Base-by-base conservation (phyloP, 2,888 invertebrate genomes). In the Ormyrus rosae region DNA sequence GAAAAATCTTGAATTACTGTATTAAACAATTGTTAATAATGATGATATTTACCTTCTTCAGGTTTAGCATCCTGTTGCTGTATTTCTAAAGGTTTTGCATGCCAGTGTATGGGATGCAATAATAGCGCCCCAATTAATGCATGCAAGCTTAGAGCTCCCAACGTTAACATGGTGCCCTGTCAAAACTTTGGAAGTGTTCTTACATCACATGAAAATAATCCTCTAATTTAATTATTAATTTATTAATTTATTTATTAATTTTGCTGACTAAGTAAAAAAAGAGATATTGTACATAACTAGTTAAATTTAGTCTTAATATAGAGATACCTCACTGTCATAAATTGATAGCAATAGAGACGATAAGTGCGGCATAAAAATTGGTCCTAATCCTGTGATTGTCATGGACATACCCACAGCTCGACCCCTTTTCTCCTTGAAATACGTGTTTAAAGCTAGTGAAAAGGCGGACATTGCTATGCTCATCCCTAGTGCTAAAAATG, bases 91-190 rank as follows among this genome's bases (percentile, higher is more conserved):
- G 85, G 86, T 76, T 91, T 93, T 88, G 93, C 89, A 88, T 95
- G 94, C 94, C 94, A 94, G 89, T 94, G 93, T 2, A 94, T 92
- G 19, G 95, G 95, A 85, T 95, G 94, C 63, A 95, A 91, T 78
- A 95, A 89, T 80, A 92, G 88, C 1, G 94, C 93, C 8, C 93
- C 94, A 77, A 93, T 88, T 6, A 94, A 87, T 0, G 93, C 92
- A 88, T 95, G 93, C 0, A 94, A 91, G 78, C 94, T 92, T 68
- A 94, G 90, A 4, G 92, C 94, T 68, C 93, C 92, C 72, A 95
- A 89, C 79, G 94, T 93, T 56, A 95, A 88, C 80, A 94, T 93
- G 0, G 94, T 93, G 63, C 93, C 94, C 90, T 93, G 78, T 78
- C 58, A 71, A 67, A 74, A 81, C 73, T 77, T 77, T 10, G 7